phyloP scores from a whole-genome alignment of 53 echinoderm and acorn worm genomes.

The Arbacia lixula region DNA sequence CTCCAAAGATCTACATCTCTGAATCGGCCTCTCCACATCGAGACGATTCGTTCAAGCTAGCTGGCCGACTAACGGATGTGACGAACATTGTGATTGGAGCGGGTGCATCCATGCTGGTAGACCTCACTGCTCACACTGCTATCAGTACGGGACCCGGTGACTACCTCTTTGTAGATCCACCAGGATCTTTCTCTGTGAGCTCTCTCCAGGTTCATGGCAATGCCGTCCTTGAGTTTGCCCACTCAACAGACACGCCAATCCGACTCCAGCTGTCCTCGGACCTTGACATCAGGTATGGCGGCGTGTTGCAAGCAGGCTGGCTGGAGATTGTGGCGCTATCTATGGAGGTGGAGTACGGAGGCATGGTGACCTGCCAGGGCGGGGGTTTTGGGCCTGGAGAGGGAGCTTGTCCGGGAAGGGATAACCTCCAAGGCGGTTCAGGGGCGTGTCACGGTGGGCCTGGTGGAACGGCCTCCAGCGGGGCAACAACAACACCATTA shows the following conservation, averaged over 20 bases:
- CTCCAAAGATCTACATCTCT: slow-evolving; percentile 68
- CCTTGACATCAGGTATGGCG: slow-evolving; percentile 71
- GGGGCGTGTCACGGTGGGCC: slow-evolving; percentile 89
- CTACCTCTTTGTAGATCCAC: slow-evolving; percentile 65
- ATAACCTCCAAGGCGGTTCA: slow-evolving; percentile 55
- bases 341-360: slow-evolving; percentile 77
- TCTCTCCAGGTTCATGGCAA: slow-evolving; percentile 68
- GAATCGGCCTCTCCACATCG: slow-evolving; percentile 20
- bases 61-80: slow-evolving; percentile 72
- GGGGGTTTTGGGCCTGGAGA: slow-evolving; percentile 61
- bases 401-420: slow-evolving; percentile 74
- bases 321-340: slow-evolving; percentile 56
- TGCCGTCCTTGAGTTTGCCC: slow-evolving; percentile 58
- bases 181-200: slow-evolving; percentile 76
- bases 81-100: slow-evolving; percentile 73
- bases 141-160: slow-evolving; percentile 24
- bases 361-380: slow-evolving; percentile 65
- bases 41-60: slow-evolving; percentile 58
- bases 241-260: slow-evolving; percentile 23
- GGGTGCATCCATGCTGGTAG: slow-evolving; percentile 54
- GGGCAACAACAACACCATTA: slow-evolving; percentile 26
- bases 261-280: slow-evolving; percentile 57
- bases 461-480: slow-evolving; percentile 71
- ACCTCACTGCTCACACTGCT: slow-evolving; percentile 77
- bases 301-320: slow-evolving; percentile 53